Conservation (phyloP, 2,888 invertebrate species). For the Hypena proboscidalis region DNA sequence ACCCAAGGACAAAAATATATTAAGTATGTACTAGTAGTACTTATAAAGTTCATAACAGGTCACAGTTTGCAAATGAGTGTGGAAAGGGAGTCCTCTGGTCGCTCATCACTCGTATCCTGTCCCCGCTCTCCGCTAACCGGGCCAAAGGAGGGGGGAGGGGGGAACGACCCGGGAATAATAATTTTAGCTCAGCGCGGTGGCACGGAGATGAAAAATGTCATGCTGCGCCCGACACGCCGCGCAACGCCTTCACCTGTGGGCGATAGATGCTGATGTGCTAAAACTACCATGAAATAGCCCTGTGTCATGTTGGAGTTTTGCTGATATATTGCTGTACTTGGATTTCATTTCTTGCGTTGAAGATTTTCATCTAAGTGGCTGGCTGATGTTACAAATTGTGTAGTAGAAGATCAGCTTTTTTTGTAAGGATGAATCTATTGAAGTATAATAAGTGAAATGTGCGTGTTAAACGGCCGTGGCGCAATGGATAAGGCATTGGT, state of each 20-base stretch:
- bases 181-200: constrained; percentile 61
- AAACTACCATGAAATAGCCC: constrained; percentile 41
- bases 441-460: too few species aligned
- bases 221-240: constrained; percentile 43
- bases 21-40: too few species aligned
- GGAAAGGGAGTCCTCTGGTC: constrained; percentile 31
- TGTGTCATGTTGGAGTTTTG: constrained; percentile 39
- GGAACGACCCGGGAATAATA: constrained; percentile 59
- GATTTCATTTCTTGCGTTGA: too few species aligned
- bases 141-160: constrained; percentile 38
- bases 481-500: too few species aligned
- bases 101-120: constrained; percentile 49
- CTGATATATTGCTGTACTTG: too few species aligned
- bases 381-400: too few species aligned
- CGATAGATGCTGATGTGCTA: constrained; percentile 39
- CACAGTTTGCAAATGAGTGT: constrained; percentile 21
- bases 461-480: too few species aligned
- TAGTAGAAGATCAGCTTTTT: too few species aligned
- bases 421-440: too few species aligned
- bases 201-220: constrained; percentile 68
- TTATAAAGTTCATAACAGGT: constrained; percentile 2
- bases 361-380: too few species aligned
- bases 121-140: constrained; percentile 45
- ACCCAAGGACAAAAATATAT: too few species aligned
- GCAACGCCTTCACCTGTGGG: constrained; percentile 48